Evolutionary conservation across 2,888 invertebrate genomes (phyloP).

Genomic region (Tachina grossa): DNA sequence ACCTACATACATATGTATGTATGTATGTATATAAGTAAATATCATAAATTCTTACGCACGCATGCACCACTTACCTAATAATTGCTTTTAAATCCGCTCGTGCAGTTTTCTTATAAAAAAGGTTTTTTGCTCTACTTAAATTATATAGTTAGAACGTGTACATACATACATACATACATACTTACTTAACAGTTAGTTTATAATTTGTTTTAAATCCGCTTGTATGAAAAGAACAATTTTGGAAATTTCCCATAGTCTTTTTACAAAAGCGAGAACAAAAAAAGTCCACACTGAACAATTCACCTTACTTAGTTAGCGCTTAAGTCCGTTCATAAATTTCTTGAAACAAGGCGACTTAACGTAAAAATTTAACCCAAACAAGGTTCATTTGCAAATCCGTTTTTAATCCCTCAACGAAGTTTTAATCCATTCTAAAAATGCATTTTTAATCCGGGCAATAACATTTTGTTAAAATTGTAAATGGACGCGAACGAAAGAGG

Average conservation of each 20-base stretch:
- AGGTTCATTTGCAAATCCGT: constrained; percentile 47
- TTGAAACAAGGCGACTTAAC: constrained; percentile 30
- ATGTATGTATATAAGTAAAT: too few relatives aligned
- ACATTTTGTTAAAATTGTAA: neutral
- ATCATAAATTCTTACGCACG: too few relatives aligned
- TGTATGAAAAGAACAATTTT: neutral
- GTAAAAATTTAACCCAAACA: constrained; percentile 40
- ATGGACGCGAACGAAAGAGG: neutral
- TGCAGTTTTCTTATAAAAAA: too few relatives aligned
- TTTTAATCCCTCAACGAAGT: constrained; percentile 34
- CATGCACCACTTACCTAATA: too few relatives aligned
- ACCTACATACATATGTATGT: too few relatives aligned
- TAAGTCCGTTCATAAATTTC: constrained; percentile 49
- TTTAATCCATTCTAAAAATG: constrained; percentile 61
- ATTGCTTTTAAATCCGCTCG: too few relatives aligned
- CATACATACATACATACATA: neutral
- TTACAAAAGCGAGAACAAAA: neutral
- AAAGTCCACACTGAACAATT: neutral
- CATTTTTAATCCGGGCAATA: constrained; percentile 27
- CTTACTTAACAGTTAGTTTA: neutral
- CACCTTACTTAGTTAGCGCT: constrained; percentile 1
- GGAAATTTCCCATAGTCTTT: constrained; percentile 9
- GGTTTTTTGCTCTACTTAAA: too few relatives aligned
- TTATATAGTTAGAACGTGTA: too few relatives aligned
- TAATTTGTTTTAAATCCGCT: constrained; percentile 4